These are phyloP conservation scores for Thymelicus lineola DNA, from an alignment of 2,888 invertebrate genomes.

Conservation along the genomic window DNA sequence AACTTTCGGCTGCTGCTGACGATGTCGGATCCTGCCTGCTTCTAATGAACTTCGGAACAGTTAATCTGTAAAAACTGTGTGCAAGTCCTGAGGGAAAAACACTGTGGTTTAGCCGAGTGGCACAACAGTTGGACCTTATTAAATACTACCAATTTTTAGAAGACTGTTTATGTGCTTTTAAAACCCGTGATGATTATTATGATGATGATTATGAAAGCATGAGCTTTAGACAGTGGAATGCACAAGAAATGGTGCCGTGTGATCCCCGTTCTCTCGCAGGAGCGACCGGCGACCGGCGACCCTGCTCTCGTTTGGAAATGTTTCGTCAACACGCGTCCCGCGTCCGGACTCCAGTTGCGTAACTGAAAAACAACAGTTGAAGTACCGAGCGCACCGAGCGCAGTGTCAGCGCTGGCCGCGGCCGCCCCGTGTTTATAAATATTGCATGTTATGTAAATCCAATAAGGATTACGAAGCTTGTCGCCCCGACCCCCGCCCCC, in stretches of 20 bases:
- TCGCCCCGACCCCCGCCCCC: not conserved
- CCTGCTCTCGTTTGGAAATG: not conserved
- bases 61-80: too few relatives aligned
- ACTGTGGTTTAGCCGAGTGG: too few relatives aligned
- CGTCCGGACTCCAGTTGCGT: constrained; percentile 16
- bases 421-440: constrained; percentile 20
- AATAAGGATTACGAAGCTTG: constrained; percentile 32
- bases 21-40: not conserved
- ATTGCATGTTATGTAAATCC: constrained; percentile 25
- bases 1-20: not conserved
- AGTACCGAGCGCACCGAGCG: not conserved
- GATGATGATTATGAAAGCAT: not conserved
- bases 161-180: not conserved
- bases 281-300: not conserved
- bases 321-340: not conserved
- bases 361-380: constrained; percentile 21
- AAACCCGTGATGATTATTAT: not conserved
- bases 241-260: constrained; percentile 4
- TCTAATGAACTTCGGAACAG: too few relatives aligned
- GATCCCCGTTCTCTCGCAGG: not conserved
- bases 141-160: too few relatives aligned
- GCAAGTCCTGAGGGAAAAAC: too few relatives aligned
- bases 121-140: too few relatives aligned
- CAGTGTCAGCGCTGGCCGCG: not conserved
- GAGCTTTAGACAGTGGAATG: not conserved